These are phyloP conservation scores for Quadriops clusia DNA, from an alignment of 2,888 invertebrate genomes.

Conservation along the genomic window DNA sequence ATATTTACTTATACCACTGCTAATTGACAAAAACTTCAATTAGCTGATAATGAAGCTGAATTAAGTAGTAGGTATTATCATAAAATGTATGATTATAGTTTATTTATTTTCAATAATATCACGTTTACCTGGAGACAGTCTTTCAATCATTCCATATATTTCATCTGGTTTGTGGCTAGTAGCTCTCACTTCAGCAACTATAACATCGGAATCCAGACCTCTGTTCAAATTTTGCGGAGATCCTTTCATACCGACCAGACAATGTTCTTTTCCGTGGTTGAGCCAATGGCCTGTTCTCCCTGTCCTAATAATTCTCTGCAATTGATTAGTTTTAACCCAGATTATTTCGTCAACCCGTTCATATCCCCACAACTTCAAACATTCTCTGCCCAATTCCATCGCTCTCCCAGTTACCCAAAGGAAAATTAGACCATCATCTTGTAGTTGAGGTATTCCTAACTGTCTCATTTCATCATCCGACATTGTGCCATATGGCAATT, in stretches of 20 bases:
- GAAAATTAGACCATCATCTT: conserved; percentile 93
- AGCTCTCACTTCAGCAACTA: conserved; percentile 94
- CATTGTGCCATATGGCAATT: conserved; percentile 96
- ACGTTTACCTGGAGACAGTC: conserved; percentile 91
- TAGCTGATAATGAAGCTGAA: no score
- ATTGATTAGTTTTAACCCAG: conserved; percentile 98
- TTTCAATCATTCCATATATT: conserved; percentile 94
- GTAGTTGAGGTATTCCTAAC: conserved; percentile 83
- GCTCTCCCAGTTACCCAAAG: conserved; percentile 96
- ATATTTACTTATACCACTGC: no score
- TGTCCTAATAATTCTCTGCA: conserved; percentile 92
- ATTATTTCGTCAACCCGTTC: conserved; percentile 93
- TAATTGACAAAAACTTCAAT: no score
- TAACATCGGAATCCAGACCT: conserved; percentile 94
- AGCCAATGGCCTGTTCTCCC: conserved; percentile 97
- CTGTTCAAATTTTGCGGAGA: conserved; percentile 82
- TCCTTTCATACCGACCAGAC: conserved; percentile 93
- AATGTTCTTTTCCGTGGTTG: conserved; percentile 97
- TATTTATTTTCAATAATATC: no score
- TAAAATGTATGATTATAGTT: no score
- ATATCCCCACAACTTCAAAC: conserved; percentile 93
- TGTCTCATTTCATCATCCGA: conserved; percentile 98
- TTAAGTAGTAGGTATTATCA: no score
- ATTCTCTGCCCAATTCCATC: conserved; percentile 93
- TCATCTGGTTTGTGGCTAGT: conserved; percentile 98